Evolutionary conservation across 2,888 invertebrate genomes (phyloP).

Genomic region (Caradrina clavipalpis): DNA sequence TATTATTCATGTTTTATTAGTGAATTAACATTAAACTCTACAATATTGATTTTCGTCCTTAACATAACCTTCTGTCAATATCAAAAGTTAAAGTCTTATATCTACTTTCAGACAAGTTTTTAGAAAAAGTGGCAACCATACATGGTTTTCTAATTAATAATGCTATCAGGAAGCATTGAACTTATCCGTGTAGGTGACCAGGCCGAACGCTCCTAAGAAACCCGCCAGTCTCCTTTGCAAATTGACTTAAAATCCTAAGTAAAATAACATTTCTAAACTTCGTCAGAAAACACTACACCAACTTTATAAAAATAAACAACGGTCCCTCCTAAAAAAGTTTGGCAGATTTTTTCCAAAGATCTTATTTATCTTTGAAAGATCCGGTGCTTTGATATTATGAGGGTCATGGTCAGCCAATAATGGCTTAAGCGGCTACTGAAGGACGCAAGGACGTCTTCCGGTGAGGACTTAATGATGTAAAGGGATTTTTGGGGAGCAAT

Average conservation of each 20-base stretch:
- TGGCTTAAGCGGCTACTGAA: slow-evolving; percentile 55
- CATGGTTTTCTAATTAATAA: too few relatives aligned
- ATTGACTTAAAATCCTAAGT: neutral
- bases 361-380: slow-evolving; percentile 54
- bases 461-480: slow-evolving; percentile 49
- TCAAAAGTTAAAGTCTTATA: too few relatives aligned
- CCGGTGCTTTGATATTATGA: slow-evolving; percentile 50
- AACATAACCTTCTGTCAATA: too few relatives aligned
- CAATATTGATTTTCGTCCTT: too few relatives aligned
- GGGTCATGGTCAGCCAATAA: slow-evolving; percentile 65
- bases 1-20: too few relatives aligned
- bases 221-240: too few relatives aligned
- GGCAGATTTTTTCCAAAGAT: slow-evolving; percentile 29
- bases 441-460: slow-evolving; percentile 50
- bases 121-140: too few relatives aligned
- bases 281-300: slow-evolving; percentile 13
- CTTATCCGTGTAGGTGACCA: too few relatives aligned
- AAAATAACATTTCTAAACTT: neutral
- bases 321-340: slow-evolving; percentile 31
- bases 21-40: too few relatives aligned
- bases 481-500: slow-evolving; percentile 38
- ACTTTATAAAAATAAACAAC: slow-evolving; percentile 32
- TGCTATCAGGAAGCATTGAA: too few relatives aligned
- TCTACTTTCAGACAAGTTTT: too few relatives aligned
- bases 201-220: too few relatives aligned